phyloP scores from a whole-genome alignment of 2,797 vertebrate genomes.

The Sandelia bainsii region DNA sequence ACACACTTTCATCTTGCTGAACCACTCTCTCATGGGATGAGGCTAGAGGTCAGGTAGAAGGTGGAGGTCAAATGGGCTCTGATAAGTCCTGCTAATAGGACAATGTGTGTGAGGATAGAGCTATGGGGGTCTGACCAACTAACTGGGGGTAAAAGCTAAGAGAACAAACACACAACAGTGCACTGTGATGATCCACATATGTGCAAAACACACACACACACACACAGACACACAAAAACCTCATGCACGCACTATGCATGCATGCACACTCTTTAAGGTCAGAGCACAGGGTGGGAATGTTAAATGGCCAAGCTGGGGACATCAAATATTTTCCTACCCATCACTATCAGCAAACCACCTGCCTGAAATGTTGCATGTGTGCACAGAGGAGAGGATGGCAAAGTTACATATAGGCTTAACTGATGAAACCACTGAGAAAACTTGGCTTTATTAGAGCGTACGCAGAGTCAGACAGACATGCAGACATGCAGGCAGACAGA shows the following conservation, averaged over 20 bases:
- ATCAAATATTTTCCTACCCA: slow-evolving; percentile 86
- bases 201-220: slow-evolving; percentile 36
- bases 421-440: slow-evolving; percentile 54
- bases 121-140: slow-evolving; percentile 60
- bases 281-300: slow-evolving; percentile 81
- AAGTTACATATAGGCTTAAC: slow-evolving; percentile 40
- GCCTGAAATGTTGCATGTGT: slow-evolving; percentile 66
- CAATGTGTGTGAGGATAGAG: slow-evolving; percentile 37
- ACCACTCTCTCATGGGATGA: slow-evolving; percentile 75
- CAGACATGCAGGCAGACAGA: slow-evolving; percentile 18
- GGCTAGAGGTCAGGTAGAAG: slow-evolving; percentile 88
- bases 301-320: slow-evolving; percentile 78
- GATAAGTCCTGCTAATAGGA: slow-evolving; percentile 83
- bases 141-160: slow-evolving; percentile 80
- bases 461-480: slow-evolving; percentile 48
- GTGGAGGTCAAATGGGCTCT: slow-evolving; percentile 87
- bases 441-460: slow-evolving; percentile 49
- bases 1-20: slow-evolving; percentile 64
- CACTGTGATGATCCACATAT: slow-evolving; percentile 43
- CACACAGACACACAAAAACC: slow-evolving; percentile 39
- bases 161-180: slow-evolving; percentile 72
- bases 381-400: slow-evolving; percentile 18
- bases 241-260: slow-evolving; percentile 57
- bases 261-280: slow-evolving; percentile 82
- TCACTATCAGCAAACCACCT: slow-evolving; percentile 79